Evolutionary conservation across 1,140 invertebrate species (phyloP).

Genomic region (Theocolax elegans): DNA sequence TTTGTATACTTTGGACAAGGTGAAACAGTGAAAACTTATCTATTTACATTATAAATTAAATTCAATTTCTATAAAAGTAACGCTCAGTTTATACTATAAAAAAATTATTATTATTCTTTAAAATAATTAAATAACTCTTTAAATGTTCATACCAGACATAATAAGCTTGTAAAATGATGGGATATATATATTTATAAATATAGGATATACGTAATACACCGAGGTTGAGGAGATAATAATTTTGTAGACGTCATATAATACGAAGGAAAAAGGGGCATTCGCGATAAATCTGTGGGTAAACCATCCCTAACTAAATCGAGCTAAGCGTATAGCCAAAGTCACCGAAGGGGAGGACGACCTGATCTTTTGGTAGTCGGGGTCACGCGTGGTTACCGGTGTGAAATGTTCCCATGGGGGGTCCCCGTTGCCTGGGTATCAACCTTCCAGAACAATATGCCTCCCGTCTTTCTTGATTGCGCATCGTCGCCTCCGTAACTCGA

Average conservation of each 20-base stretch:
- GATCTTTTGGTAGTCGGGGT: slow-evolving; percentile 46
- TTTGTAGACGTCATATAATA: slow-evolving; percentile 21
- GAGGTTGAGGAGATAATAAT: too few relatives aligned
- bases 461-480: slow-evolving; percentile 15
- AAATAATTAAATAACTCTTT: too few relatives aligned
- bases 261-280: slow-evolving; percentile 16
- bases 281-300: slow-evolving; percentile 63
- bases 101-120: too few relatives aligned
- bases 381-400: slow-evolving; percentile 66
- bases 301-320: slow-evolving; percentile 67
- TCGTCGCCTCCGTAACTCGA: not conserved
- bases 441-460: slow-evolving; percentile 28
- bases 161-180: too few relatives aligned
- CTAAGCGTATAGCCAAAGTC: slow-evolving; percentile 52
- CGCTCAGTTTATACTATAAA: too few relatives aligned
- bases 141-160: too few relatives aligned
- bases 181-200: too few relatives aligned
- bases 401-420: slow-evolving; percentile 69
- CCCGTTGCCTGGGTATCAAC: slow-evolving; percentile 25
- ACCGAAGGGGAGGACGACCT: slow-evolving; percentile 41
- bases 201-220: too few relatives aligned
- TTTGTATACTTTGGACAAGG: too few relatives aligned
- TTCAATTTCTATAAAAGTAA: too few relatives aligned
- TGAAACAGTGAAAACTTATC: too few relatives aligned
- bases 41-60: too few relatives aligned